Percentiles rank a stretch among this genome's conserved stretches.
Evolutionary conservation across 2,113 vertebrate genomes (phyloP).

Genomic region (Hipposideros armiger): DNA sequence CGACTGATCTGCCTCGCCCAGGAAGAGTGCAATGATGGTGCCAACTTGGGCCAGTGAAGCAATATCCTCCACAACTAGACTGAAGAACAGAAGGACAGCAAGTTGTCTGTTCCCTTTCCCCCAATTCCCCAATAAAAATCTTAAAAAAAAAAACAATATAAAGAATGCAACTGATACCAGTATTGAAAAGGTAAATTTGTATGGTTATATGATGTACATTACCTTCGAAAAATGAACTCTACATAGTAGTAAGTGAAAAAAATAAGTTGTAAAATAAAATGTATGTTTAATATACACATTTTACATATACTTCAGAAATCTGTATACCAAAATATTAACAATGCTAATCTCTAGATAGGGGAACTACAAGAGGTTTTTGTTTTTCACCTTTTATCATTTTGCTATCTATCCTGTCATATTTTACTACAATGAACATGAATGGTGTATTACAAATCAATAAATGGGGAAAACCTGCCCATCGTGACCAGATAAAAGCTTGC

Average conservation of each 20-base stretch:
- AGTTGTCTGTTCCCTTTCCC: no score
- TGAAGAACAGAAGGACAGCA: no score
- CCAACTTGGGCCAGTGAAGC: no score
- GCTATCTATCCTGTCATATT: not conserved
- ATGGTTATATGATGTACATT: not conserved
- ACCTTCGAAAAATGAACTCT: constrained; percentile 18
- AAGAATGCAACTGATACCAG: not conserved
- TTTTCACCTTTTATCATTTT: not conserved
- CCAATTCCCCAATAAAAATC: no score
- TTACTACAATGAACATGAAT: not conserved
- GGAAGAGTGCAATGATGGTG: no score
- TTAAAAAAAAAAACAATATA: not conserved
- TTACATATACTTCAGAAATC: not conserved
- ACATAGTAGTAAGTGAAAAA: not conserved
- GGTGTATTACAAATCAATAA: not conserved
- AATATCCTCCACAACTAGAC: no score
- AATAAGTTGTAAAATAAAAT: not conserved
- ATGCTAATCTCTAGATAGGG: not conserved
- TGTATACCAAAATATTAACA: not conserved
- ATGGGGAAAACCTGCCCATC: not conserved
- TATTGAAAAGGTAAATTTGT: constrained; percentile 31
- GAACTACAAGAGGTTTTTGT: not conserved
- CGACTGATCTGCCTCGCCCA: no score
- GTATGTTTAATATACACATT: not conserved
- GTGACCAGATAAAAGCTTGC: not conserved